Base-by-base conservation (phyloP, 2,113 vertebrate species). In the Noturus placidus region DNA sequence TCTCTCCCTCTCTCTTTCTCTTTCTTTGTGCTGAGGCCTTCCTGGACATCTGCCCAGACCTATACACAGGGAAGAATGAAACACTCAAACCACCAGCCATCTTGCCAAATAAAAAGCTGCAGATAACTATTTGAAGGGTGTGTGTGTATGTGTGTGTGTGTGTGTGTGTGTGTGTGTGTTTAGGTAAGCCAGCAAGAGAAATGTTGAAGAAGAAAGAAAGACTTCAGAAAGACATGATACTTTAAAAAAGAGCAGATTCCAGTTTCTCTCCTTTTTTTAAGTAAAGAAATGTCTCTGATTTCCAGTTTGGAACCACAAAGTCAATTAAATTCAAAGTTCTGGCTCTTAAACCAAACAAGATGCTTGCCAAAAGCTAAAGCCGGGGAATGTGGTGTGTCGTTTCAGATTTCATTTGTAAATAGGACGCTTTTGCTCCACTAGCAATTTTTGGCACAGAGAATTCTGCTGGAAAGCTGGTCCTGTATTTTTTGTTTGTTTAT, bases 21-120 rank as follows among this genome's bases (percentile, higher is more conserved):
- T 84, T 88, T 88, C 79, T 92, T 91, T 92, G 92, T 91, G 89
- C 84, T 56, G 86, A 88, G 79, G 88, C 81, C 89, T 92, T 89
- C 95, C 97, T 99, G 98, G 97, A 98, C 96, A 97, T 97, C 96
- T 99, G 97, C 97, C 97, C 96, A 97, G 96, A 97, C 97, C 96
- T 96, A 97, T 97, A 97, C 95, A 95, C 93, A 94, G 93, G 91
- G 92, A 95, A 94, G 94, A 94, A 95, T 94, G 92, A 95, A 96
- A 95, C 94, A 94, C 95, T 95, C 95, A 93, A 94, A 93, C 94
- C 93, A 94, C 94, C 87, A 93, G 95, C 95, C 96, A 94, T 96
- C 91, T 91, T 90, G 93, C 95, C 95, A 95, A 94, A 94, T 93
- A 94, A 94, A 95, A 93, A 93, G 92, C 93, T 94, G 93, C 91